Conservation (phyloP, 2,797 vertebrate species). For the Remorina albescens region DNA sequence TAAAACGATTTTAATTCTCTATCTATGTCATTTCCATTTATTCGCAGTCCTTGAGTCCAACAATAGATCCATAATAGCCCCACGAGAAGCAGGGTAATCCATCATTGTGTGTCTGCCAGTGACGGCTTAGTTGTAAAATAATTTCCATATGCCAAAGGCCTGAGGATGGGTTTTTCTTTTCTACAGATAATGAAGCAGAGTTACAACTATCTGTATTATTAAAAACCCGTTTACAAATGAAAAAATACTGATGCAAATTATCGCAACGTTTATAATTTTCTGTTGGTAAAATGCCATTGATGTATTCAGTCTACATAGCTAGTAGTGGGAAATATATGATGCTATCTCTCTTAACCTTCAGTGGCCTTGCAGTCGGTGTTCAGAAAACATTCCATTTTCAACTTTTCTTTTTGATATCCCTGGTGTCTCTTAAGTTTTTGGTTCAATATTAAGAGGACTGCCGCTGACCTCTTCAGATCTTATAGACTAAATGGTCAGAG, state of each 20-base stretch:
- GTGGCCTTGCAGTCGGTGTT: background rate
- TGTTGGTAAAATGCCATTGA: background rate
- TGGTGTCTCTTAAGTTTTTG: background rate
- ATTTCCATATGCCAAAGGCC: slow-evolving; percentile 61
- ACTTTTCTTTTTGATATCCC: background rate
- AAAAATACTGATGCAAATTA: slow-evolving; percentile 47
- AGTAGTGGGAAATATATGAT: background rate
- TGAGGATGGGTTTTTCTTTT: slow-evolving; percentile 49
- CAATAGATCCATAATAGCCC: slow-evolving; percentile 65
- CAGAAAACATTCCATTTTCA: slow-evolving; percentile 5
- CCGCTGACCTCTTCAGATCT: background rate
- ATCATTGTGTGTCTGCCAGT: slow-evolving; percentile 62
- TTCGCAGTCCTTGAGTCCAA: slow-evolving; percentile 46
- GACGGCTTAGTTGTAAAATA: slow-evolving; percentile 58
- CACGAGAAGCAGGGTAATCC: slow-evolving; percentile 61
- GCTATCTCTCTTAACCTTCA: background rate
- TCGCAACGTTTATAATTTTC: slow-evolving; percentile 21
- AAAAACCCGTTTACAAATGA: slow-evolving; percentile 56
- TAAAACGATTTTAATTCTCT: slow-evolving; percentile 61
- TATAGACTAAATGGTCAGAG: slow-evolving; percentile 17
- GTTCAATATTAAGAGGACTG: background rate
- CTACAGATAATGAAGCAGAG: slow-evolving; percentile 36
- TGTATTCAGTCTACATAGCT: background rate
- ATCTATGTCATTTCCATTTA: slow-evolving; percentile 61
- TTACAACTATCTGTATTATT: slow-evolving; percentile 35